Evolutionary conservation across 1,140 invertebrate genomes (phyloP).

Genomic region (Ceratosolen fusciceps): DNA sequence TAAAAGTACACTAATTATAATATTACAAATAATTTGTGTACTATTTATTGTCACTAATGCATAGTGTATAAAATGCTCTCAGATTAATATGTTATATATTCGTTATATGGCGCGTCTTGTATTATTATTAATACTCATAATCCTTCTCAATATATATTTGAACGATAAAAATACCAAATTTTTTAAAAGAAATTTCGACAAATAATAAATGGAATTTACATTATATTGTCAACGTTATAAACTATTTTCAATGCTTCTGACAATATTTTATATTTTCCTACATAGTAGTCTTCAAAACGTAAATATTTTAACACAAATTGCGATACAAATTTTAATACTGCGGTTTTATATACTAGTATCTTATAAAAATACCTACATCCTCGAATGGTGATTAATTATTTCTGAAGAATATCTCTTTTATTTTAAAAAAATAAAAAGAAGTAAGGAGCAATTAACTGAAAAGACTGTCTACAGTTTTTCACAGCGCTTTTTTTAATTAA

Average conservation of each 20-base stretch:
- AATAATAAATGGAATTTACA: slow-evolving; percentile 44
- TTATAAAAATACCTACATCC: slow-evolving; percentile 10
- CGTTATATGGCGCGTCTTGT: slow-evolving; percentile 34
- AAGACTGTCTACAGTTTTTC: slow-evolving; percentile 53
- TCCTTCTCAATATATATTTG: slow-evolving; percentile 24
- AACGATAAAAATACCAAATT: slow-evolving; percentile 29
- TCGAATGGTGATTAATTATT: not conserved
- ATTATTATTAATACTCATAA: slow-evolving; percentile 39
- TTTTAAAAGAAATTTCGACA: slow-evolving; percentile 12
- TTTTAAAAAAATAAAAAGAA: slow-evolving; percentile 22
- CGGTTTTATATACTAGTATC: not conserved
- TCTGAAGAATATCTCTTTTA: slow-evolving; percentile 9
- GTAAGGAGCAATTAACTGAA: slow-evolving; percentile 41
- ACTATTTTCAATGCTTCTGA: slow-evolving; percentile 25
- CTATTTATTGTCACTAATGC: slow-evolving; percentile 48
- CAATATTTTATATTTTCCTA: slow-evolving; percentile 49
- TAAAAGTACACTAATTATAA: slow-evolving; percentile 55
- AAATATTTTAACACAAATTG: slow-evolving; percentile 22
- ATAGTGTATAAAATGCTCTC: slow-evolving; percentile 48
- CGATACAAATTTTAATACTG: slow-evolving; percentile 5
- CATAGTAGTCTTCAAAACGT: slow-evolving; percentile 8
- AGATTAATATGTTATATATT: slow-evolving; percentile 50
- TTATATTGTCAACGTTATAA: slow-evolving; percentile 44
- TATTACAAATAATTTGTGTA: slow-evolving; percentile 51
- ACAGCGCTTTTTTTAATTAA: slow-evolving; percentile 53